Base-by-base conservation (phyloP, 2,113 vertebrate genomes). In the Chloebia gouldiae region DNA sequence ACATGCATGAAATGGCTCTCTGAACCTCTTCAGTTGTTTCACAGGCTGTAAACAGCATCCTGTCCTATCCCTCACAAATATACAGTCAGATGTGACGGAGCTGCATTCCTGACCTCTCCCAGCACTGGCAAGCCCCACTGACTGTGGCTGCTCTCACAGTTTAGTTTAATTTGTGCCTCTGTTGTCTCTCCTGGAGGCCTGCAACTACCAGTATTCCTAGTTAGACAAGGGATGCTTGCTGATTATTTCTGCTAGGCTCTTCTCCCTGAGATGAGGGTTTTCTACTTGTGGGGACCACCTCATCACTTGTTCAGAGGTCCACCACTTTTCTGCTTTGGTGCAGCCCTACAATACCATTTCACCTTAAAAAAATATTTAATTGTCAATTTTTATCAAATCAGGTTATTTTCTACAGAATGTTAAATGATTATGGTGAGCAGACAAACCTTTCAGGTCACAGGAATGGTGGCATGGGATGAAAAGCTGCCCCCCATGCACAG, bases 81-180 rank as follows among this genome's bases (percentile, higher is more conserved):
- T 18, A 31, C 13, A 37, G 40, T 40, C 7, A 60, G 47, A 73
- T 33, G 13, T 17, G 56, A 61, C 44, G n/a, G 28, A 75, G 27
- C 18, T 18, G 1, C 3, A 1, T 15, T 3, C 0, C 37, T 44
- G 23, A 88, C 30, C 40, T 64, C 50, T 33, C 25, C 23, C 25
- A 78, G 60, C 37, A 51, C 1, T n/a, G 13, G 19, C 37, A 21
- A 77, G 45, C 7, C 25, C 33, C 39, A 66, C 4, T 0, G 0
- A 63, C 70, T 23, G 24, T 17, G 35, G 6, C 54, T 57, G 59
- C 35, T 54, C 69, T 80, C 51, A 30, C 37, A 30, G 10, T 25
- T 84, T 10, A 2, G 25, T 66, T 81, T 57, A n/a, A 78, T 66
- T 65, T 75, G 47, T 71, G 81, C 22, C 37, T 75, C 22, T 75